Evolutionary conservation across 2,797 vertebrate genomes (phyloP), one percentile per base, ranked within the genome.

Genomic region (Myiotriccus ornatus): DNA sequence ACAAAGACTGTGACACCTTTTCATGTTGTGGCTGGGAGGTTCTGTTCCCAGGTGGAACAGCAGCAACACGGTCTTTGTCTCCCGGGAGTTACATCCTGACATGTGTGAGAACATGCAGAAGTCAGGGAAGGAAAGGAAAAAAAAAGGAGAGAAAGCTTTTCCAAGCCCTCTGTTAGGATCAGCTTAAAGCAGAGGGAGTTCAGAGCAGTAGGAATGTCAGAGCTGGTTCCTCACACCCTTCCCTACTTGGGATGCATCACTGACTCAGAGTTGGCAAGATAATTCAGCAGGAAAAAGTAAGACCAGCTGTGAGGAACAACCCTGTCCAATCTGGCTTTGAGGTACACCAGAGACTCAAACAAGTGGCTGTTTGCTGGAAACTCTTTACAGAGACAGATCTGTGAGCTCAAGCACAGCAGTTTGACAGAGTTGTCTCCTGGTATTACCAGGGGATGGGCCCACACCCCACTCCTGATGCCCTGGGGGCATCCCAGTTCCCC

Each of bases 221-320:
- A 64, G 46, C 8, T 25, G 56, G 20, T 20, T 71, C 57, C 27
- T 86, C 39, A 52, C 44, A 44, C 16, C 8, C 27, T 77, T 44
- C 43, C 50, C n/a, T 73, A 1, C 35, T 27, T n/a, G 44, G 41
- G 68, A 44, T 24, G 34, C 23, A 19, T 9, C 64, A 32, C 16
- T 2, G 5, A 30, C 20, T 16, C 12, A 12, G 49, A 69, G 19
- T 0, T 59, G 59, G 18, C 13, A 19, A 62, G 28, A 39, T 43
- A 35, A 52, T 19, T 37, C 12, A 39, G 57, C 9, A 50, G 59
- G 35, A 53, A 27, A 23, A 50, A 34, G 34, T 30, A 6, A 74
- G 32, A 44, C 5, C 41, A 53, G 6, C 15, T 2, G 2, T 0
- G 0, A 75, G 41, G 53, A 64, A 27, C 17, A 67, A 34, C 34